Evolutionary conservation across 2,797 vertebrate genomes (phyloP), one percentile per base, ranked within the genome.

Genomic region (Falco peregrinus): DNA sequence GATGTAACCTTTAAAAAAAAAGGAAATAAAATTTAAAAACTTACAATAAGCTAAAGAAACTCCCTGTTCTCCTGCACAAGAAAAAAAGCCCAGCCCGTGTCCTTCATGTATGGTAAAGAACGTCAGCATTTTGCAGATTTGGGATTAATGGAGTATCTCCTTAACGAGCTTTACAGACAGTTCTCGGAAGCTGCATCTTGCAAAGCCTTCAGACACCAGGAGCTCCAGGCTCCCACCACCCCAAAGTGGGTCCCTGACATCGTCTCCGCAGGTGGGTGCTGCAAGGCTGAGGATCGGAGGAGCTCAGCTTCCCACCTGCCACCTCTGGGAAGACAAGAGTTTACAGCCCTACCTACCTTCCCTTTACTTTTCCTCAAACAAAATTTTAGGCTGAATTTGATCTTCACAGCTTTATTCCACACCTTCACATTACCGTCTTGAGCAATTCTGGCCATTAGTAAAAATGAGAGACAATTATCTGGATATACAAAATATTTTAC

Each of bases 101-200:
- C 95, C 51, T 93, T 89, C 73, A 83, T 7, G 35, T 56, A 79
- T 48, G 73, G 92, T 31, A 90, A 60, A 67, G 18, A 70, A 56
- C 21, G 13, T 78, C 39, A 31, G 25, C 61, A 54, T 80, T 67
- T 45, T 48, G 64, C 43, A 85, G 85, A 70, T 60, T 91, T 29
- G 68, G 37, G 25, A 84, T 60, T 77, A 67, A 11, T 19, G 5
- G 5, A 19, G 20, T 41, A 88, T 35, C 89, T 96, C 68, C 74
- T 87, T 87, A 96, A 95, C 12, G 74, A 97, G 71, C 63, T 80
- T 74, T 92, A 60, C 67, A 90, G 93, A 80, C 51, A 68, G 74
- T 67, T 95, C 94, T 90, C 79, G 74, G 69, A 95, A 88, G 74
- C 63, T 67, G 77, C 69, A 91, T 87, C 77, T 74, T 69, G 81